Percentiles rank a stretch among this genome's conserved stretches.
Evolutionary conservation across 2,113 vertebrate genomes (phyloP).

Genomic region (Etheostoma spectabile): DNA sequence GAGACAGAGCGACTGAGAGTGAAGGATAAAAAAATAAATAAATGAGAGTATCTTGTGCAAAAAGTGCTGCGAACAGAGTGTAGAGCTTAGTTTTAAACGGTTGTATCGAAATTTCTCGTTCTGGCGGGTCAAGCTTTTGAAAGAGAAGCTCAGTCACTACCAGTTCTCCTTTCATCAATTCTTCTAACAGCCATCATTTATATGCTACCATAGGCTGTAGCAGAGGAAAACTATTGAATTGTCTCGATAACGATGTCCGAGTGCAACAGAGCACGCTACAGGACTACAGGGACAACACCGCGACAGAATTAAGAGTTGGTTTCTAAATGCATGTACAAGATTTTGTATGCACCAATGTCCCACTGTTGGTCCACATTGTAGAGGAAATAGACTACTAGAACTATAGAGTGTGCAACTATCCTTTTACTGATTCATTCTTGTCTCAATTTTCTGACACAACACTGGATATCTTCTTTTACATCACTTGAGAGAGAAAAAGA

Average conservation of each 20-base stretch:
- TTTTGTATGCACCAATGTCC: not conserved
- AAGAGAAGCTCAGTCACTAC: constrained; percentile 35
- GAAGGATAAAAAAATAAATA: not conserved
- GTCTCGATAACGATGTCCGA: not conserved
- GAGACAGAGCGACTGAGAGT: constrained; percentile 28
- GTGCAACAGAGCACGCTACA: not conserved
- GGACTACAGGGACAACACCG: not conserved
- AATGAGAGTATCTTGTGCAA: constrained; percentile 41
- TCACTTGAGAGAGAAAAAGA: not conserved
- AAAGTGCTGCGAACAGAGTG: constrained; percentile 1
- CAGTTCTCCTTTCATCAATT: constrained; percentile 56
- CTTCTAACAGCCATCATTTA: constrained; percentile 32
- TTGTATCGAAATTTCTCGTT: constrained; percentile 40
- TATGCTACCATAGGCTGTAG: not conserved
- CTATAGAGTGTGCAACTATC: not conserved
- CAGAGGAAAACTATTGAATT: constrained; percentile 1
- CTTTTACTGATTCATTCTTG: not conserved
- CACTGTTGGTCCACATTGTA: not conserved
- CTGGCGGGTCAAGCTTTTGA: constrained; percentile 52
- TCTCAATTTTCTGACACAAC: not conserved
- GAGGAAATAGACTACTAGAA: not conserved
- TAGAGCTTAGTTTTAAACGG: constrained; percentile 26
- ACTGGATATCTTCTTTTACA: not conserved
- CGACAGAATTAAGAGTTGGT: not conserved
- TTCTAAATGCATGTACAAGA: not conserved